Base-by-base conservation (phyloP, 2,888 invertebrate genomes). In the Schizotus pectinicornis region DNA sequence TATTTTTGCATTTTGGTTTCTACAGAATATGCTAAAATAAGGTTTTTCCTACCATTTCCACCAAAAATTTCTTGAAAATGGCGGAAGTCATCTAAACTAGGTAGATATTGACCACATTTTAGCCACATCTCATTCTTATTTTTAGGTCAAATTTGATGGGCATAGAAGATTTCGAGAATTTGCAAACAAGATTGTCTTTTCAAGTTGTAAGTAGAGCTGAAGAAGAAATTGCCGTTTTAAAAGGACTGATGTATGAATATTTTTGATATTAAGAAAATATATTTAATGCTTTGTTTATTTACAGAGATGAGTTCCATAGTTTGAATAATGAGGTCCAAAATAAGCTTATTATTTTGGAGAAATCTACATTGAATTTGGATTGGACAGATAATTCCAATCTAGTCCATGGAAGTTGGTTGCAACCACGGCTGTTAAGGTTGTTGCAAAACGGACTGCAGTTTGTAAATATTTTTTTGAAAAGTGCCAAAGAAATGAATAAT, bases 131-230 rank as follows among this genome's bases (percentile, higher is more conserved):
- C 13, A 8, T 33, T 41, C 45, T 36, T 61, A 52, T 54, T 36
- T 72, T 64, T 68, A 85, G 85, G 62, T 82, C 81, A 34, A 74
- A 79, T 38, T 66, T 83, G 47, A 72, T 67, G 31, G 77, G 79
- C 31, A 79, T 83, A 36, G 82, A 81, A 57, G 71, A 79, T 50
- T 84, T 83, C 70, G 69, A 67, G 38, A 79, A 76, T 37, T 68
- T 83, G 1, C 81, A 82, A 69, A 73, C 71, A 55, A 80, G 78
- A 59, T 69, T 85, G 49, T 73, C 78, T 65, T 77, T 79, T 52
- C 74, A 76, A 51, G 81, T 83, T 58, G 76, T 80, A 62, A 69
- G 67, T 47, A 79, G 80, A 64, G 81, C 85, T 42, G 80, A 79
- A 63, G 77, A 74, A 38, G 81, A 82, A 73, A 69, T 81, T 78